Evolutionary conservation across 2,113 vertebrate species (phyloP), one percentile per base, ranked within the genome.

Genomic region (Phodopus roborovskii): DNA sequence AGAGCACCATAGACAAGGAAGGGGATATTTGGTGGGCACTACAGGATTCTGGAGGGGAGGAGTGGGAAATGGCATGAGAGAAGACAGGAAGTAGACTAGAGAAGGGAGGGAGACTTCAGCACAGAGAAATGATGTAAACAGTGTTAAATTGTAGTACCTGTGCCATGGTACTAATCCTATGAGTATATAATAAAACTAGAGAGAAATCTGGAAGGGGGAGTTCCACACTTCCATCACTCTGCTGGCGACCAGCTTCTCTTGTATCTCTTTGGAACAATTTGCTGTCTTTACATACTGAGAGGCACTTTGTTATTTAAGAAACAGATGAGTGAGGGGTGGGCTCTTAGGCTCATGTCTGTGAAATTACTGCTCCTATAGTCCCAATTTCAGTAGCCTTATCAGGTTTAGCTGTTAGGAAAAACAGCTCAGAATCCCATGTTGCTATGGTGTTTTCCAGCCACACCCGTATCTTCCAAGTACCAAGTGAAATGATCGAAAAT

Each of bases 401-500:
- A n/a, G 79, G 6, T n/a, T 36, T 28, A 10, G 39, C 74, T 17
- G 48, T 50, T 62, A 39, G 28, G 26, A 62, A n/a, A 77, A 22
- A 53, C 56, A 45, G 28, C 48, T 15, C 2, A 30, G 42, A 42
- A 28, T 19, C 75, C 33, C 75, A 33, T 22, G 42, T 79, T 1
- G 13, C n/a, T 7, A 12, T 2, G 53, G 3, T 66, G 20, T 97
- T 97, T 98, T 97, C 60, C 95, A 98, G 98, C 89, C 96, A 98
- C 22, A 97, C 95, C n/a, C 94, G 24, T 0, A 77, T 98, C 87
- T 97, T 97, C 83, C 95, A 86, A 15, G 84, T 95, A 77, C 96
- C 97, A 0, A 97, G 86, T 0, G 39, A 96, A 16, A 5, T 81
- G 13, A 95, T 87, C 30, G 91, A 94, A 0, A 50, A 98, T 0